Base-by-base conservation (phyloP, 2,888 invertebrate species). In the Acleris laterana region DNA sequence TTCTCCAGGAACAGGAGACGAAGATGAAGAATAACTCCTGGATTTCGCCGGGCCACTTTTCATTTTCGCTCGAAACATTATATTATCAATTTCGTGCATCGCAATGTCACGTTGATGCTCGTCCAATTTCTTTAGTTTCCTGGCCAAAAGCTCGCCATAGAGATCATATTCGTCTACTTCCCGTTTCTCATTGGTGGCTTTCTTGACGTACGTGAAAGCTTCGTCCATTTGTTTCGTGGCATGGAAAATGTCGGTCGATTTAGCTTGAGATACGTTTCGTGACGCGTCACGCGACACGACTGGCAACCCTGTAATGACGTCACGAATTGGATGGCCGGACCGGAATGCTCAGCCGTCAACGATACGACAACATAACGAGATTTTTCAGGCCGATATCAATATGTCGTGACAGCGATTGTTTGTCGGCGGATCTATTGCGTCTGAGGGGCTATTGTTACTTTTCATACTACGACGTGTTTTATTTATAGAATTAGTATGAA, bases 61-160 rank as follows among this genome's bases (percentile, higher is more conserved):
- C 81, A 88, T 89, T 81, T 88, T 90, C 13, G 83, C 85, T 53
- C 84, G 85, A 76, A 89, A 91, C 84, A 91, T 85, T 48, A 91
- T 84, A 67, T 88, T 89, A 68, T 93, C 91, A 11, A 93, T 90
- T 66, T 93, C 90, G 61, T 92, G 90, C 91, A 92, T 91, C 4
- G 88, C 87, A 19, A 87, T 71, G 69, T 93, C 91, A 3, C 93
- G 81, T 68, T 91, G 87, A 38, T 83, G 81, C 72, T 91, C 92
- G 52, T 90, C 86, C 50, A 93, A 70, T 71, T 87, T 90, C 69
- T 85, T 83, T 53, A 93, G 72, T 72, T 92, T 93, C 68, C 87
- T 92, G 2, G 89, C 91, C 58, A 93, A 72, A 9, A 93, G 76
- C 72, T 87, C 87, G 1, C 86, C 88, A 38, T 88, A 93, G 1